phyloP scores from a whole-genome alignment of 53 echinoderm and acorn worm species.

The Echinarachnius parma region DNA sequence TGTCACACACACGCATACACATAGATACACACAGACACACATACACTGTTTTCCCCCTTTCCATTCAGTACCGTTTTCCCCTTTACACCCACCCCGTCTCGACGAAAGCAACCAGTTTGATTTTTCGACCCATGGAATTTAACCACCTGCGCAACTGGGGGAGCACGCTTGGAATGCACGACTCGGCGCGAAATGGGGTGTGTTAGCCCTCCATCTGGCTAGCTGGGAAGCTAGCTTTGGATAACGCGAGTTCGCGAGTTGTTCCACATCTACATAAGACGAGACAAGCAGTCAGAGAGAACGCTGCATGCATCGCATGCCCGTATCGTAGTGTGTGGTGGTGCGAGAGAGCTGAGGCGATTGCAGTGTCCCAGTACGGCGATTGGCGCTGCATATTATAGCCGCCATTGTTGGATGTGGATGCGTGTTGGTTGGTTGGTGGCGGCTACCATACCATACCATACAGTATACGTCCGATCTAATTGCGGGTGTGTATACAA shows the following conservation, averaged over 20 bases:
- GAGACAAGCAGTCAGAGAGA: conserved; percentile 18
- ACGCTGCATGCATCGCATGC: conserved; percentile 3
- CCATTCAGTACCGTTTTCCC: no score
- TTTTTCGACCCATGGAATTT: not conserved
- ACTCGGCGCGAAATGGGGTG: conserved; percentile 7
- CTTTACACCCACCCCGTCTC: conserved; percentile 21
- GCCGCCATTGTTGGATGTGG: conserved; percentile 44
- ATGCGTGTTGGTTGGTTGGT: conserved; percentile 37
- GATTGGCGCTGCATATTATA: conserved; percentile 30
- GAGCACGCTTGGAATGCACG: conserved; percentile 33
- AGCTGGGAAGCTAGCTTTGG: conserved; percentile 2
- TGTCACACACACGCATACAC: conserved; percentile 44
- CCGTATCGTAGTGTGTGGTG: not conserved
- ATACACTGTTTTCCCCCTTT: conserved; percentile 26
- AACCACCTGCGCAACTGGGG: conserved; percentile 5
- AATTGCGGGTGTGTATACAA: conserved; percentile 20
- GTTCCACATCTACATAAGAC: conserved; percentile 35
- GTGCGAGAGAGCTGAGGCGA: no score
- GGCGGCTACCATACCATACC: conserved; percentile 23
- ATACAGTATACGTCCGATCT: conserved; percentile 20
- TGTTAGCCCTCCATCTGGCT: conserved; percentile 27
- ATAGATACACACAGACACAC: no score
- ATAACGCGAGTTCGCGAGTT: no score
- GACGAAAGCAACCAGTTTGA: conserved; percentile 29
- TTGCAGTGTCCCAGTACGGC: conserved; percentile 26